Percentiles rank a stretch among this genome's conserved stretches.
These are phyloP conservation scores for Rhea pennata DNA, from an alignment of 2,113 vertebrate genomes.

Conservation along the genomic window DNA sequence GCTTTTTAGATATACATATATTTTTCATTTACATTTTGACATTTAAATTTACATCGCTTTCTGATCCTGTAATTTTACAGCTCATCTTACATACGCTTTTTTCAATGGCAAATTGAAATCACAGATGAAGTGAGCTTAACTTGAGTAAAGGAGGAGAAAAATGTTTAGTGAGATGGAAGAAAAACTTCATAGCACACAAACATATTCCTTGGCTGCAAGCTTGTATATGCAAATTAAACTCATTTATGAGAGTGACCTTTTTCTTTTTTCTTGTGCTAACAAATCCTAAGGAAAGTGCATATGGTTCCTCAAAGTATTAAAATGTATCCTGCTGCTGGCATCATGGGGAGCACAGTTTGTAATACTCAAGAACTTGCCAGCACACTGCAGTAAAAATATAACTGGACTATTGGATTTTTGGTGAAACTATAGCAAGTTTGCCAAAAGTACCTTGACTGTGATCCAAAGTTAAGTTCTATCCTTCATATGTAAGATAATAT, in stretches of 20 bases:
- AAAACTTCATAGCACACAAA: slow-evolving; percentile 1
- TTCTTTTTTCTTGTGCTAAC: slow-evolving; percentile 42
- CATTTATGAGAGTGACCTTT: slow-evolving; percentile 61
- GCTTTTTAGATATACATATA: slow-evolving; percentile 34
- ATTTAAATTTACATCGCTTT: slow-evolving; percentile 53
- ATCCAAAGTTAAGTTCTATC: neutral
- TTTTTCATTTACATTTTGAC: slow-evolving; percentile 70
- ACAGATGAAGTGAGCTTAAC: slow-evolving; percentile 39
- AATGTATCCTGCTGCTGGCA: slow-evolving; percentile 24
- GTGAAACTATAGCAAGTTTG: slow-evolving; percentile 26
- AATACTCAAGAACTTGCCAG: slow-evolving; percentile 18
- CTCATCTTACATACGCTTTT: slow-evolving; percentile 59
- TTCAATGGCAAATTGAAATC: slow-evolving; percentile 66
- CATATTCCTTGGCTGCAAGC: slow-evolving; percentile 46
- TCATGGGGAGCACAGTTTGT: slow-evolving; percentile 23
- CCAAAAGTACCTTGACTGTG: neutral
- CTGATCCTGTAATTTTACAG: slow-evolving; percentile 71
- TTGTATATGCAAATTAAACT: slow-evolving; percentile 55
- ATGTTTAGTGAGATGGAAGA: slow-evolving; percentile 43
- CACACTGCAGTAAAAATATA: slow-evolving; percentile 25
- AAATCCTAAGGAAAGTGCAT: slow-evolving; percentile 44
- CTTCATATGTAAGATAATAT: neutral
- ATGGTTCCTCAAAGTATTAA: slow-evolving; percentile 52
- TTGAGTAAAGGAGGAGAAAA: slow-evolving; percentile 37
- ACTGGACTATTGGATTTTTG: slow-evolving; percentile 18